Conservation (phyloP, 2,888 invertebrate species). For the Clostera curtula region DNA sequence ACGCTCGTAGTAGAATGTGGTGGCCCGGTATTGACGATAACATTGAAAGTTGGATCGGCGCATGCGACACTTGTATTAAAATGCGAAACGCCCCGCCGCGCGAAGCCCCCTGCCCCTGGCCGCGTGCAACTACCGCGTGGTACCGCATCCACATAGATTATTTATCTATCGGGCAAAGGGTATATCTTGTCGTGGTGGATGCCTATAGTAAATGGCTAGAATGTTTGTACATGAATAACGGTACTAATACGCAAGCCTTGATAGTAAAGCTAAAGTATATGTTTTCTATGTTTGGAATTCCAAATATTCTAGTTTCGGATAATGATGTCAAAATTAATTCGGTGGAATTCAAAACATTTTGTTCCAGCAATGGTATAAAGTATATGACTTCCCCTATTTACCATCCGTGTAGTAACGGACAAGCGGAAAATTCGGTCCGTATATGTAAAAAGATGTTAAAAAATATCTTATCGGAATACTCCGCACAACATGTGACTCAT, state of each 20-base stretch:
- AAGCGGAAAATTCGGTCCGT: conserved; percentile 10
- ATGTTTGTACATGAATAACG: conserved; percentile 11
- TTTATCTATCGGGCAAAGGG: conserved; percentile 8
- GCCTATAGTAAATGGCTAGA: conserved; percentile 14
- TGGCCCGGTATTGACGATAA: too few relatives aligned
- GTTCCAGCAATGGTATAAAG: conserved; percentile 12
- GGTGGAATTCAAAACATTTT: conserved; percentile 12
- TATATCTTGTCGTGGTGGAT: conserved; percentile 12
- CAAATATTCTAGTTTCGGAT: conserved; percentile 14
- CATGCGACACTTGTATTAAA: conserved; percentile 3
- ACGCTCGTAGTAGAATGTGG: conserved; percentile 11
- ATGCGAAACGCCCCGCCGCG: conserved; percentile 10
- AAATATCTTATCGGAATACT: conserved; percentile 8
- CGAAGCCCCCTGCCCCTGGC: conserved; percentile 14
- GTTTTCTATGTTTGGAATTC: conserved; percentile 14
- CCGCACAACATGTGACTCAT: conserved; percentile 4
- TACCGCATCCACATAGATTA: conserved; percentile 16
- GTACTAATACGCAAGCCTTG: conserved; percentile 7
- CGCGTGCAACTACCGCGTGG: conserved; percentile 9
- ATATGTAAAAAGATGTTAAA: conserved; percentile 19
- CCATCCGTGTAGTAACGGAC: conserved; percentile 11
- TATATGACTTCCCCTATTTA: conserved; percentile 18
- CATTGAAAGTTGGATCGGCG: too few relatives aligned
- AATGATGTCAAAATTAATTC: conserved; percentile 16
- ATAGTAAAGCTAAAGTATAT: conserved; percentile 10